Evolutionary conservation across 2,888 invertebrate genomes (phyloP).

Genomic region (Hanleya hanleyi): DNA sequence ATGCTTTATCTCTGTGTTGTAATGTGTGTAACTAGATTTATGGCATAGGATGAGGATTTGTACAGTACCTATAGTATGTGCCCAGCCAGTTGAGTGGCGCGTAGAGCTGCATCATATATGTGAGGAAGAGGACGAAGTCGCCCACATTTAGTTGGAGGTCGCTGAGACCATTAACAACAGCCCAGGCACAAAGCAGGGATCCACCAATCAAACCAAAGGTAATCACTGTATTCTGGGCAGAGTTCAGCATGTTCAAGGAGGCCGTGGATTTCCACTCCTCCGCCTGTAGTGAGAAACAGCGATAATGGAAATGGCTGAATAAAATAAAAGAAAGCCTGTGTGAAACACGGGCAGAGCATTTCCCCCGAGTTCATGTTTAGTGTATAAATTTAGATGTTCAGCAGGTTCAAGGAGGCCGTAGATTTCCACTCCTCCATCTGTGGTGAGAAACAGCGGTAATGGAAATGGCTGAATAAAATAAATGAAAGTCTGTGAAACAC

Average conservation of each 20-base stretch:
- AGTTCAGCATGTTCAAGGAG: conserved; percentile 92
- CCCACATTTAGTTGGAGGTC: conserved; percentile 84
- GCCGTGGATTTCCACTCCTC: conserved; percentile 93
- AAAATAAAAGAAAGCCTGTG: no score
- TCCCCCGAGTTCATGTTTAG: no score
- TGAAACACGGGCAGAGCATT: no score
- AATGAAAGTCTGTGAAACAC: no score
- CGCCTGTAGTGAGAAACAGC: no score
- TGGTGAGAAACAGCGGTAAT: no score
- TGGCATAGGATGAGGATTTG: no score
- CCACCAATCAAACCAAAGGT: conserved; percentile 89
- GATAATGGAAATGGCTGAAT: no score
- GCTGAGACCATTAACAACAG: conserved; percentile 76
- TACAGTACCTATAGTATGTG: conserved; percentile 93
- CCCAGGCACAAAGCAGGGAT: conserved; percentile 89
- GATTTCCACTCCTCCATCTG: conserved; percentile 93
- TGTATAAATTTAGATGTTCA: no score
- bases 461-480: no score
- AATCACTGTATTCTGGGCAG: conserved; percentile 91
- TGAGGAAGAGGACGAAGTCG: conserved; percentile 96
- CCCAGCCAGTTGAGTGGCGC: conserved; percentile 98
- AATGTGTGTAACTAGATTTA: no score
- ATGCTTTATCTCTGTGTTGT: no score
- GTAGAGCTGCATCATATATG: conserved; percentile 93
- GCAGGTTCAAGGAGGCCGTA: conserved; percentile 87